Conservation (phyloP, 2,113 vertebrate species). For the Haemorhous mexicanus region DNA sequence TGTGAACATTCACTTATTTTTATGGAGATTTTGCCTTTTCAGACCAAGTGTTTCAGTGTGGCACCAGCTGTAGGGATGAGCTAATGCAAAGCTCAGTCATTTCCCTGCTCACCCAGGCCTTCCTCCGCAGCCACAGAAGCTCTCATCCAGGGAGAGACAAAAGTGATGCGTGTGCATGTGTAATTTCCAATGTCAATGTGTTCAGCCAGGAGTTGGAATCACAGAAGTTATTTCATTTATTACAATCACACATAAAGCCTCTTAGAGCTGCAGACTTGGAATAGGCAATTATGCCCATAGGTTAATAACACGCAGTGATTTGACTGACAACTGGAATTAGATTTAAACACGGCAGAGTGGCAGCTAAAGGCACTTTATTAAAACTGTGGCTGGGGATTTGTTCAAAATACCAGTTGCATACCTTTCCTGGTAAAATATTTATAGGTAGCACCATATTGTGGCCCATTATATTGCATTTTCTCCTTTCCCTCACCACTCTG, state of each 20-base stretch:
- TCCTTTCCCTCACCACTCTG: background rate
- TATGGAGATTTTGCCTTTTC: background rate
- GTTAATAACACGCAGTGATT: conserved; percentile 55
- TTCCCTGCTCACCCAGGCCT: background rate
- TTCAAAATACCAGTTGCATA: conserved; percentile 48
- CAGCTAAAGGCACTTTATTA: conserved; percentile 62
- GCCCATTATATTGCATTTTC: background rate
- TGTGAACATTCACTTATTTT: background rate
- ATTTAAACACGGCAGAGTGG: conserved; percentile 45
- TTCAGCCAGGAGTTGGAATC: background rate
- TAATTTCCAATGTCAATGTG: conserved; percentile 29
- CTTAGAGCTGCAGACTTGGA: conserved; percentile 46
- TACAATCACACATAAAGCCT: conserved; percentile 36
- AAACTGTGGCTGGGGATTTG: conserved; percentile 56
- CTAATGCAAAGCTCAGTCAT: background rate
- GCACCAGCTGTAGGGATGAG: conserved; percentile 15
- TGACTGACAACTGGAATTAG: conserved; percentile 61
- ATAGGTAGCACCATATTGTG: background rate
- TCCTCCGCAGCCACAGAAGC: background rate
- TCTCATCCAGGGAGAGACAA: background rate
- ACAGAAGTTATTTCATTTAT: conserved; percentile 62
- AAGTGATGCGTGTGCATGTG: background rate
- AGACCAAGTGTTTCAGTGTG: background rate
- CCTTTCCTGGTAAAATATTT: conserved; percentile 52
- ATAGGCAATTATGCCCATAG: conserved; percentile 61